These are phyloP conservation scores for Rosalia funebris DNA, from an alignment of 2,888 invertebrate genomes.

Conservation along the genomic window DNA sequence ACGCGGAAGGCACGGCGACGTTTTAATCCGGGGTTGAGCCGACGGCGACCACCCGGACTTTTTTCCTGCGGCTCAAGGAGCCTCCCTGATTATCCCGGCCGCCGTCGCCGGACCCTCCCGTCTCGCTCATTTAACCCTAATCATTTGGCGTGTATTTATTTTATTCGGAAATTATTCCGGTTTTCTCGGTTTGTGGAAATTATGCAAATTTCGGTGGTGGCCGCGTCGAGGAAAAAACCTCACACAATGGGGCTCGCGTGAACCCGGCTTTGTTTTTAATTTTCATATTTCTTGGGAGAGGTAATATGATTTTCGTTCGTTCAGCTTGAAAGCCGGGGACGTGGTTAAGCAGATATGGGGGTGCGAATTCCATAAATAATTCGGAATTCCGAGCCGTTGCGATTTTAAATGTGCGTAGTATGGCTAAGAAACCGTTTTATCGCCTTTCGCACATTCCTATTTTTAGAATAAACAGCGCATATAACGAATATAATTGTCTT, in stretches of 20 bases:
- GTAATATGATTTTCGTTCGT: not conserved
- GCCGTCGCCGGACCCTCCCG: not conserved
- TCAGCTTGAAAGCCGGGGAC: too few species aligned
- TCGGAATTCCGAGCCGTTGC: too few species aligned
- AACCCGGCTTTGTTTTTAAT: not conserved
- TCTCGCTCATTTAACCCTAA: constrained; percentile 1
- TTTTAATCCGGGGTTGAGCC: constrained; percentile 12
- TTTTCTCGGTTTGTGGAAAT: constrained; percentile 1
- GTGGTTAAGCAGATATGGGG: too few species aligned
- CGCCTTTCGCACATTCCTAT: too few species aligned
- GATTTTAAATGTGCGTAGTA: too few species aligned
- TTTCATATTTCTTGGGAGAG: not conserved
- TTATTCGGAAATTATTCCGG: constrained; percentile 1
- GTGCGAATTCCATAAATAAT: too few species aligned
- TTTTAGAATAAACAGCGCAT: too few species aligned
- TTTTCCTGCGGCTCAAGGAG: not conserved
- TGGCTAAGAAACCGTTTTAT: too few species aligned
- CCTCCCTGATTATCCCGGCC: not conserved
- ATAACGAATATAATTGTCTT: too few species aligned
- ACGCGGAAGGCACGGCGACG: constrained; percentile 21
- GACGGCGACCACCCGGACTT: constrained; percentile 4
- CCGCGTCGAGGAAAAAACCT: not conserved
- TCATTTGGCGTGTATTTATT: constrained; percentile 3
- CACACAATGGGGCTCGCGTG: too few species aligned
- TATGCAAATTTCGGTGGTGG: not conserved